These are phyloP conservation scores for Onthophagus sagittarius DNA, from an alignment of 2,888 invertebrate species.

Conservation along the genomic window DNA sequence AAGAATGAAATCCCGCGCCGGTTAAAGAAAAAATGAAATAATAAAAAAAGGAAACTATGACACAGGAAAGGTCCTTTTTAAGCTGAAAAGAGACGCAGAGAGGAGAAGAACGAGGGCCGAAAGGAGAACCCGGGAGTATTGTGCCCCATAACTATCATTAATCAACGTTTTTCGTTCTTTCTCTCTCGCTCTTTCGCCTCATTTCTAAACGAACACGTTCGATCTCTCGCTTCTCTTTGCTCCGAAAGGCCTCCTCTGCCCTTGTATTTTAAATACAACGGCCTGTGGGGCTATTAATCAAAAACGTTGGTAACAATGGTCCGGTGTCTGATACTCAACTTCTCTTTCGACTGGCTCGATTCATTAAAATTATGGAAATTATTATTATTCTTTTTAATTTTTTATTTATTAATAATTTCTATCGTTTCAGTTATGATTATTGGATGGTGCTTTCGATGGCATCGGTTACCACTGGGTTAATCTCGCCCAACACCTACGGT, in stretches of 20 bases:
- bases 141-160: slow-evolving; percentile 1
- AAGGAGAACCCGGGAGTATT: neutral
- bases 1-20: neutral
- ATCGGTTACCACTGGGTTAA: slow-evolving; percentile 48
- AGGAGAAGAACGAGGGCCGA: neutral
- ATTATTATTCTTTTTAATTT: neutral
- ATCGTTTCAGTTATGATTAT: slow-evolving; percentile 43
- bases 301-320: slow-evolving; percentile 11
- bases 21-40: neutral
- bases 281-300: slow-evolving; percentile 6
- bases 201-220: neutral
- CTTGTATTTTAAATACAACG: neutral
- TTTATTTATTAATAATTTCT: neutral
- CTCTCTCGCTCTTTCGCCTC: neutral
- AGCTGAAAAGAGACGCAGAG: neutral
- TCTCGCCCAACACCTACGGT: slow-evolving; percentile 49
- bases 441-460: slow-evolving; percentile 48
- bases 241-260: neutral
- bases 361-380: slow-evolving; percentile 16
- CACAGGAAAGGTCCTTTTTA: too few relatives aligned
- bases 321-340: neutral
- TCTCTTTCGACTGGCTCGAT: neutral
- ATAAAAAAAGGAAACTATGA: too few relatives aligned
- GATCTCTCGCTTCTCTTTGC: neutral
- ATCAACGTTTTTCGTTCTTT: neutral